phyloP scores from a whole-genome alignment of 2,797 vertebrate species.

The Anguilla anguilla region DNA sequence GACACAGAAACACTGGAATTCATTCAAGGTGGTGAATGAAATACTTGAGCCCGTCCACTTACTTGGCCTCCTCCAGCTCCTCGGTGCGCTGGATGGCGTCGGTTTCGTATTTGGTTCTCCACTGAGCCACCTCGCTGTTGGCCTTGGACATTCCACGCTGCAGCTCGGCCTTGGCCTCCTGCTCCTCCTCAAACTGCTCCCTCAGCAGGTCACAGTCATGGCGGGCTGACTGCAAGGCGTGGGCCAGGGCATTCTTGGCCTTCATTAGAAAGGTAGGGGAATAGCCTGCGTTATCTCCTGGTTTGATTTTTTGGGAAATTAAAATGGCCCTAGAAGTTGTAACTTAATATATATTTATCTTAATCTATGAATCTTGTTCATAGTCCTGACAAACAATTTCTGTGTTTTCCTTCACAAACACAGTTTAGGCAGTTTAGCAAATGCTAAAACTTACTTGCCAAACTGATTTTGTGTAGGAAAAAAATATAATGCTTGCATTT shows the following conservation, averaged over 20 bases:
- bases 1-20: not conserved
- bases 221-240: slow-evolving; percentile 73
- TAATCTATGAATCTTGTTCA: not conserved
- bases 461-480: not conserved
- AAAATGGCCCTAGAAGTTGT: not conserved
- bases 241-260: slow-evolving; percentile 76
- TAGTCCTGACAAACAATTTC: not conserved
- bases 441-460: not conserved
- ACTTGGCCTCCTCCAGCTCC: slow-evolving; percentile 85
- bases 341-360: not conserved
- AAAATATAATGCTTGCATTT: not conserved
- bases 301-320: not conserved
- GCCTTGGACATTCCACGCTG: slow-evolving; percentile 78
- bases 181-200: slow-evolving; percentile 79
- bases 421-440: not conserved
- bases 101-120: slow-evolving; percentile 80
- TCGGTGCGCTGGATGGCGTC: slow-evolving; percentile 80
- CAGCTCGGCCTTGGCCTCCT: slow-evolving; percentile 74
- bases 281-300: not conserved
- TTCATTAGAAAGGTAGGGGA: slow-evolving; percentile 36
- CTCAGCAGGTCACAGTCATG: slow-evolving; percentile 77
- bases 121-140: slow-evolving; percentile 78
- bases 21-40: not conserved
- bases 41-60: slow-evolving; percentile 50
- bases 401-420: not conserved